A percentile compares a stretch with the other conserved stretches of the same genome.
Conservation (phyloP, 2,113 vertebrate species). For the Triplophysa rosa region DNA sequence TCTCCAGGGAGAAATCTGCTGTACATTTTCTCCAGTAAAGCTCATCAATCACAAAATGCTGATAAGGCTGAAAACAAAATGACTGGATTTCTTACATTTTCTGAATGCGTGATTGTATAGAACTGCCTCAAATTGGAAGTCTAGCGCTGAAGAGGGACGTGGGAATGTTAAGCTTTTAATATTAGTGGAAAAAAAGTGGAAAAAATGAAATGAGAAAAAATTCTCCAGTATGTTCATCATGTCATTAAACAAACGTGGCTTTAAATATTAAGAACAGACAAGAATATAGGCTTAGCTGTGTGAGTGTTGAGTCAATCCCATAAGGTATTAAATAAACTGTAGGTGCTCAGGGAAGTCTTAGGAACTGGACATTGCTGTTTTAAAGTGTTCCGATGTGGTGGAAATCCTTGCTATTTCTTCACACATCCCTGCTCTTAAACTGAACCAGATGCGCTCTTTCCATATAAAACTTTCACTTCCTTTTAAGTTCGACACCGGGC, state of each 20-base stretch:
- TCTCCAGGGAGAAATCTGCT: not conserved
- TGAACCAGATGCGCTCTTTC: slow-evolving; percentile 70
- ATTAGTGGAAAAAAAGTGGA: not conserved
- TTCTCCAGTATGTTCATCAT: not conserved
- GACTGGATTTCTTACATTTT: slow-evolving; percentile 6
- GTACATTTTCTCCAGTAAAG: not conserved
- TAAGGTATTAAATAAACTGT: slow-evolving; percentile 29
- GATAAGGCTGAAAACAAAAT: slow-evolving; percentile 62
- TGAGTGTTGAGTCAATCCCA: slow-evolving; percentile 12
- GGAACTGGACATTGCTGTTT: slow-evolving; percentile 53
- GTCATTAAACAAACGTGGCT: not conserved
- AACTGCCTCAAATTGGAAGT: not conserved
- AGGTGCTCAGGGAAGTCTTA: not conserved
- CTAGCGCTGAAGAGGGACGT: not conserved
- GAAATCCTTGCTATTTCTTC: slow-evolving; percentile 53
- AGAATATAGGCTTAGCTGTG: slow-evolving; percentile 7
- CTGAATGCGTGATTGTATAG: slow-evolving; percentile 6
- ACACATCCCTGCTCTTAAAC: slow-evolving; percentile 68
- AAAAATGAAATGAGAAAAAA: not conserved
- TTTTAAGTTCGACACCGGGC: slow-evolving; percentile 60
- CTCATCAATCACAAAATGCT: not conserved
- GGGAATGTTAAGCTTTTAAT: not conserved
- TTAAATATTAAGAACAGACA: slow-evolving; percentile 12
- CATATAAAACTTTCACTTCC: slow-evolving; percentile 68
- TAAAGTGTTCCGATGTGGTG: slow-evolving; percentile 62